phyloP scores from a whole-genome alignment of 2,113 vertebrate species.

The Gadus macrocephalus region DNA sequence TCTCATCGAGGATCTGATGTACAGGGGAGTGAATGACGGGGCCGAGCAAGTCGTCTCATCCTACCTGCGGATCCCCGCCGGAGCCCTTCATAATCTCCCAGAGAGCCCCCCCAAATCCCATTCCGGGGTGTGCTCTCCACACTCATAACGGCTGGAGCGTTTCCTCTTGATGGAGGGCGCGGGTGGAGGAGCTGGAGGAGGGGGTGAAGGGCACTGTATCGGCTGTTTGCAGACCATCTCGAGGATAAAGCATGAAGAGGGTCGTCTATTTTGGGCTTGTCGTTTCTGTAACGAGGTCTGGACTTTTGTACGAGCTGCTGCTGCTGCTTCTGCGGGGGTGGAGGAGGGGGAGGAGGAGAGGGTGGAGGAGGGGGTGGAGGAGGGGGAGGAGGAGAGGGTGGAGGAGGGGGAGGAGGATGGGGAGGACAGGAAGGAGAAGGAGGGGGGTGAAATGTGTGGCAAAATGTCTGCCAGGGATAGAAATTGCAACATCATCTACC shows the following conservation, averaged over 20 bases:
- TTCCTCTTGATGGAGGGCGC: constrained; percentile 52
- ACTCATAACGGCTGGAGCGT: constrained; percentile 63
- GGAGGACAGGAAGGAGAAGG: background rate
- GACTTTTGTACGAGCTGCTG: constrained; percentile 31
- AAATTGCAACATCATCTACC: constrained; percentile 3
- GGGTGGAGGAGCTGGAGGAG: background rate
- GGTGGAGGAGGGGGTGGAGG: background rate
- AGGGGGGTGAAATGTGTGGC: background rate
- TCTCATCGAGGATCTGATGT: constrained; percentile 39
- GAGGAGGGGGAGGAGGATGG: background rate
- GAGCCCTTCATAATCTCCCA: constrained; percentile 68
- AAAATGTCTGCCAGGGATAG: constrained; percentile 14
- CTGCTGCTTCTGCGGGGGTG: background rate
- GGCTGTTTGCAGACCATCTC: constrained; percentile 50
- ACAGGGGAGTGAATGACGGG: constrained; percentile 51
- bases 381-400: background rate
- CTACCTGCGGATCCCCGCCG: constrained; percentile 56
- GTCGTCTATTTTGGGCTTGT: constrained; percentile 58
- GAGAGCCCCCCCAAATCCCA: constrained; percentile 63
- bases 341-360: background rate
- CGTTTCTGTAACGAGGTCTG: constrained; percentile 33
- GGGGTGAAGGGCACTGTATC: constrained; percentile 64
- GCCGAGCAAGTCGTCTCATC: constrained; percentile 54
- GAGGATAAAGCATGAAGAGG: constrained; percentile 39
- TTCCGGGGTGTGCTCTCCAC: constrained; percentile 55